Evolutionary conservation across 2,888 invertebrate species (phyloP).

Genomic region (Ochropleura plecta): DNA sequence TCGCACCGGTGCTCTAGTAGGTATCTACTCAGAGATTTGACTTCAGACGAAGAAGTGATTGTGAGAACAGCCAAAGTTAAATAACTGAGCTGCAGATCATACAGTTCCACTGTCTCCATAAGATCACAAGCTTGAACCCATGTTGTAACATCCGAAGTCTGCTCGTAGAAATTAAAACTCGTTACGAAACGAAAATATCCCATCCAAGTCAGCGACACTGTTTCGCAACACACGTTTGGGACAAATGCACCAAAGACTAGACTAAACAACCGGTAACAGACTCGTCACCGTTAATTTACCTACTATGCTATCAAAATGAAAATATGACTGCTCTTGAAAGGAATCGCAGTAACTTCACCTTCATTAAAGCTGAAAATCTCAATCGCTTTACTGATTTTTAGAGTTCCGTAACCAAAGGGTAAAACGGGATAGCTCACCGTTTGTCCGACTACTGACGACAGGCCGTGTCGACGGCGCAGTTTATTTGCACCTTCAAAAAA

Average conservation of each 20-base stretch:
- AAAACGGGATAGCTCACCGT: too few relatives aligned
- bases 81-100: not conserved
- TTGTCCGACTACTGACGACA: too few relatives aligned
- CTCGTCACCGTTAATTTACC: not conserved
- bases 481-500: too few relatives aligned
- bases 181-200: slow-evolving; percentile 63
- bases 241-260: slow-evolving; percentile 68
- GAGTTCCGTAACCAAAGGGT: too few relatives aligned
- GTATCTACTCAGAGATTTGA: not conserved
- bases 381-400: not conserved
- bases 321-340: not conserved
- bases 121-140: slow-evolving; percentile 26
- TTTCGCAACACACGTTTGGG: slow-evolving; percentile 69
- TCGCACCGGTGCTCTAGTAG: not conserved
- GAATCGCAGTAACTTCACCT: not conserved
- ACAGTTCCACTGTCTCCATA: not conserved
- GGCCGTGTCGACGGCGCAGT: too few relatives aligned
- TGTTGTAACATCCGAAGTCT: slow-evolving; percentile 58
- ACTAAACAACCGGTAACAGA: slow-evolving; percentile 59
- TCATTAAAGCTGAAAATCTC: not conserved
- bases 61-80: not conserved
- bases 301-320: not conserved
- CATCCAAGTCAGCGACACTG: slow-evolving; percentile 65
- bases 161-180: slow-evolving; percentile 57
- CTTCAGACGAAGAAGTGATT: not conserved